Evolutionary conservation across 2,888 invertebrate species (phyloP), one percentile per base, ranked within the genome.

Genomic region (Pandemis cinnamomeana): DNA sequence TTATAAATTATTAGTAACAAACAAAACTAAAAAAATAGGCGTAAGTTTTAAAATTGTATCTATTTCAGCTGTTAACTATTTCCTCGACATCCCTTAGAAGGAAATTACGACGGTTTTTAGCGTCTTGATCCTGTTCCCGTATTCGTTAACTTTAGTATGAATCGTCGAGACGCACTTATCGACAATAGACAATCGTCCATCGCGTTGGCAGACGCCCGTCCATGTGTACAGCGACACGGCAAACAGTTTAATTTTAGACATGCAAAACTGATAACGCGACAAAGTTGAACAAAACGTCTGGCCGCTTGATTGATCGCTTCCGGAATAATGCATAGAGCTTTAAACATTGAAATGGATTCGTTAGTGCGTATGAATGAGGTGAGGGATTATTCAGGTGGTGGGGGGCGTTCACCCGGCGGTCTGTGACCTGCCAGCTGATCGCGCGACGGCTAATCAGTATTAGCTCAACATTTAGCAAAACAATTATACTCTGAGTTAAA

Each of bases 401-500:
- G 79, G 85, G 89, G 84, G 77, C 91, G 84, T 91, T 91, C 85
- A 91, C 89, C 92, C 87, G 78, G 75, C 83, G 91, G 92, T 90
- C 91, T 89, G 79, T 85, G 93, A 92, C 93, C 93, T 91, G 83
- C 92, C 92, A 93, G 92, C 92, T 93, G 93, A 92, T 91, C 91
- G 86, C 77, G 76, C 77, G 63, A 79, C 78, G 84, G 82, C 20
- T 48, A 48, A 64, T 46, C 27, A 64, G 84, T 82, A 80, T 82
- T 78, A 78, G 78, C 80, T 71, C 68, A 4, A 15, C 53, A 58
- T 1, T 27, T 27, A 5, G 58, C 11, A 58, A 58, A 58, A 10
- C 1, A 58, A 11, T 10, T 5, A 27, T 0, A 27, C 3, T 5
- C 7, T 55, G 8, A 20, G 4, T 7, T 20, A 20, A 55, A 0